A percentile compares a stretch with the other conserved stretches of the same genome.
Evolutionary conservation across 1,140 invertebrate species (phyloP).

Genomic region (Diorhabda sublineata): DNA sequence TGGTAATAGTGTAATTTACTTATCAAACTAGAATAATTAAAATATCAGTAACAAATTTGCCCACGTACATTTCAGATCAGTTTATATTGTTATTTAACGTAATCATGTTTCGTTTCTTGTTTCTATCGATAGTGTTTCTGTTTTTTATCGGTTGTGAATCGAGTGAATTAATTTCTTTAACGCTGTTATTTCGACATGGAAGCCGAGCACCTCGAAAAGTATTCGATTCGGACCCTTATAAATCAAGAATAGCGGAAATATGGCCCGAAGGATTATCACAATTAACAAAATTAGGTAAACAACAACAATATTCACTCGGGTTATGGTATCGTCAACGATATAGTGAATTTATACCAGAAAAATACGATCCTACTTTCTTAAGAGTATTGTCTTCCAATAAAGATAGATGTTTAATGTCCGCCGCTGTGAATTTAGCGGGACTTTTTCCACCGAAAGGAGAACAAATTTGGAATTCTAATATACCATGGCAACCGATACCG

Average conservation of each 20-base stretch:
- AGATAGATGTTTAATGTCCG: conserved; percentile 86
- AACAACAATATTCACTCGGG: conserved; percentile 71
- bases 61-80: too few relatives aligned
- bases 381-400: conserved; percentile 67
- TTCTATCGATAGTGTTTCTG: too few relatives aligned
- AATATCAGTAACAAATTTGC: too few relatives aligned
- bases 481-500: conserved; percentile 85
- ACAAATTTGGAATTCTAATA: conserved; percentile 62
- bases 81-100: too few relatives aligned
- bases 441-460: conserved; percentile 62
- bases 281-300: conserved; percentile 62
- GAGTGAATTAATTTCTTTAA: neutral
- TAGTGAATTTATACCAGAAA: conserved; percentile 50
- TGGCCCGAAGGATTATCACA: neutral
- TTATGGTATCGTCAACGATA: conserved; percentile 69
- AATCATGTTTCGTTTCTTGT: too few relatives aligned
- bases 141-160: neutral
- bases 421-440: conserved; percentile 74
- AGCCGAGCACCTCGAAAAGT: neutral
- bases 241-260: neutral
- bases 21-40: too few relatives aligned
- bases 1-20: too few relatives aligned
- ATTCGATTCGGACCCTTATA: neutral
- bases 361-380: conserved; percentile 47
- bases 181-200: neutral